phyloP scores from a whole-genome alignment of 2,888 invertebrate genomes.

The Dorcus parallelipipedus region DNA sequence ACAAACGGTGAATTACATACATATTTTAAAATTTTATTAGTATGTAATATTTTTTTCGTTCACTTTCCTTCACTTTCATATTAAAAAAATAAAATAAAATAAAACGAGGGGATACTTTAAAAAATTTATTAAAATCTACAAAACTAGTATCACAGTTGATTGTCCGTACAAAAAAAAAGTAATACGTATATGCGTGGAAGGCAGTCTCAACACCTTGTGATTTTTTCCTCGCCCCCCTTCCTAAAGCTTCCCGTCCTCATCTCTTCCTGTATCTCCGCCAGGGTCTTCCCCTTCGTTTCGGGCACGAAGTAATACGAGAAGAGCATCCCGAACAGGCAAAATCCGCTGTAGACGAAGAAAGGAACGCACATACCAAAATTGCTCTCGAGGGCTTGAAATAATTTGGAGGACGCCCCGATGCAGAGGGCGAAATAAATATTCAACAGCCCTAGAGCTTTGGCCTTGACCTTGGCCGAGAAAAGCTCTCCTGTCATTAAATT shows the following conservation, averaged over 20 bases:
- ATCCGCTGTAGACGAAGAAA: conserved; percentile 33
- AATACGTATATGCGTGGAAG: no score
- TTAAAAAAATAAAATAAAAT: no score
- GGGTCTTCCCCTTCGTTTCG: conserved; percentile 36
- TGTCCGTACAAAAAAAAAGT: no score
- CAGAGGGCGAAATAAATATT: conserved; percentile 34
- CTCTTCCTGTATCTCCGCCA: conserved; percentile 35
- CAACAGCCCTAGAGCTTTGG: conserved; percentile 34
- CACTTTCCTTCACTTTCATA: no score
- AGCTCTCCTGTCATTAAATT: conserved; percentile 33
- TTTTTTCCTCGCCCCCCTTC: neutral
- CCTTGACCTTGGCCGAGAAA: conserved; percentile 37
- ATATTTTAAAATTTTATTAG: no score
- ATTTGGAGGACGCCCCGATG: conserved; percentile 34
- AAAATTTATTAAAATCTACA: no score
- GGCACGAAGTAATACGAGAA: conserved; percentile 36
- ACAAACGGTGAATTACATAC: no score
- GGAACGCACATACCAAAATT: conserved; percentile 35
- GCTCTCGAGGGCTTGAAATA: conserved; percentile 36
- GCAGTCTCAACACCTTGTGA: neutral
- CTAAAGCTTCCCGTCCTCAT: conserved; percentile 12
- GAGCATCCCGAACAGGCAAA: conserved; percentile 29
- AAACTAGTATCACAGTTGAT: no score
- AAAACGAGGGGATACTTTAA: no score
- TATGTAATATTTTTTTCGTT: no score